A percentile compares a stretch with the other conserved stretches of the same genome.
Conservation (phyloP, 2,888 invertebrate species). For the Seira ritae region DNA sequence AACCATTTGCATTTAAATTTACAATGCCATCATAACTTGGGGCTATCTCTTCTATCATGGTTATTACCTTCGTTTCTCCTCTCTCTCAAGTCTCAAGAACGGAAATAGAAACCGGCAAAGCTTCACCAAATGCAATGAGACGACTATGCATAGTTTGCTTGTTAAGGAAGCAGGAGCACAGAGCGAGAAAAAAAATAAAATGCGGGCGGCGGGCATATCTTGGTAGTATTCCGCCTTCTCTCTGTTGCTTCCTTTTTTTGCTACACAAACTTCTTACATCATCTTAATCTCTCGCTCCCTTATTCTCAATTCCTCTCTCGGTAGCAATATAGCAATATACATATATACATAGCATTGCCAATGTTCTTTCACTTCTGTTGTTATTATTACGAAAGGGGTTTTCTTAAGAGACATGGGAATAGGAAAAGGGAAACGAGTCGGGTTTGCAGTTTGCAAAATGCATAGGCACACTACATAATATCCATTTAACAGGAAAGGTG, state of each 20-base stretch:
- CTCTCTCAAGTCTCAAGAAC: constrained; percentile 37
- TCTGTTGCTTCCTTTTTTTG: constrained; percentile 28
- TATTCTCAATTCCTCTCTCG: constrained; percentile 25
- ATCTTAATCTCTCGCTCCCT: no score
- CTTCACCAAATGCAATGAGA: constrained; percentile 40
- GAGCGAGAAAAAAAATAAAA: constrained; percentile 37
- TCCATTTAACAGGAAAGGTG: no score
- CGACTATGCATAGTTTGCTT: no score
- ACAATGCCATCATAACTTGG: constrained; percentile 69
- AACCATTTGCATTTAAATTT: constrained; percentile 73
- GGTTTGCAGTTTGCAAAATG: no score
- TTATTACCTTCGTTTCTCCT: constrained; percentile 40
- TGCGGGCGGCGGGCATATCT: neutral
- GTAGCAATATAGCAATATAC: no score
- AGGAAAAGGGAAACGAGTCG: no score
- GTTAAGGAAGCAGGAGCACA: no score
- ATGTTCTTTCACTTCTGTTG: constrained; percentile 29
- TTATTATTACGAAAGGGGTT: constrained; percentile 14
- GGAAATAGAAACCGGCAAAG: constrained; percentile 61
- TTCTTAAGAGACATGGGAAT: no score
- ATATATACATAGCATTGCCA: no score
- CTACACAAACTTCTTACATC: constrained; percentile 24
- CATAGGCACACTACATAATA: no score
- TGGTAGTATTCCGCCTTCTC: constrained; percentile 1
- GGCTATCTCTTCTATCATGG: constrained; percentile 64